Evolutionary conservation across 1,140 invertebrate species (phyloP).

Genomic region (Meloidogyne floridensis): DNA sequence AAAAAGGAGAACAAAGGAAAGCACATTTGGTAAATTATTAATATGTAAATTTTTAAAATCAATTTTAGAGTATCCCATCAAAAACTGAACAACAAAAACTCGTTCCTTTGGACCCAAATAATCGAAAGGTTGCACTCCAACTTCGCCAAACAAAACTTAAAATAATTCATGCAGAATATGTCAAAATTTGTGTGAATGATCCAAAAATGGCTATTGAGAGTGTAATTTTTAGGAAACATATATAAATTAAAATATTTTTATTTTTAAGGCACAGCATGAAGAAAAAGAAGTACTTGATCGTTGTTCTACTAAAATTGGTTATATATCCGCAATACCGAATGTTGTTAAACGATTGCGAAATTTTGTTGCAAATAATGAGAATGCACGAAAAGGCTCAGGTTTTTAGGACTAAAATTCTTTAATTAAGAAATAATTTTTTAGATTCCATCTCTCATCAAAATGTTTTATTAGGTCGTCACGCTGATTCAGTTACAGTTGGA

Average conservation of each 20-base stretch:
- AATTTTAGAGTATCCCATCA: neutral
- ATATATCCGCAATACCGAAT: slow-evolving; percentile 33
- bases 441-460: slow-evolving; percentile 33
- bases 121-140: slow-evolving; percentile 24
- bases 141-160: slow-evolving; percentile 21
- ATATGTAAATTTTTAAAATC: neutral
- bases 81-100: neutral
- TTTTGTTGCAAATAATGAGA: neutral
- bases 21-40: neutral
- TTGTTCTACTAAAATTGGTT: slow-evolving; percentile 29
- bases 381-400: neutral
- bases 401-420: neutral
- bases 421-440: slow-evolving; percentile 14
- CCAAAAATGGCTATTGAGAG: slow-evolving; percentile 21
- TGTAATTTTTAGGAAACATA: slow-evolving; percentile 6
- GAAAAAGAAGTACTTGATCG: slow-evolving; percentile 38
- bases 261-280: slow-evolving; percentile 37
- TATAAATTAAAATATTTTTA: slow-evolving; percentile 2
- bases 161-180: slow-evolving; percentile 29
- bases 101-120: slow-evolving; percentile 20
- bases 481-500: slow-evolving; percentile 29
- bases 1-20: neutral
- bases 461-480: slow-evolving; percentile 39
- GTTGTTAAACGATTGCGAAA: slow-evolving; percentile 35
- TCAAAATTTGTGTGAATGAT: slow-evolving; percentile 26